phyloP scores from a whole-genome alignment of 2,888 invertebrate species.

The Flexamia atlantica region DNA sequence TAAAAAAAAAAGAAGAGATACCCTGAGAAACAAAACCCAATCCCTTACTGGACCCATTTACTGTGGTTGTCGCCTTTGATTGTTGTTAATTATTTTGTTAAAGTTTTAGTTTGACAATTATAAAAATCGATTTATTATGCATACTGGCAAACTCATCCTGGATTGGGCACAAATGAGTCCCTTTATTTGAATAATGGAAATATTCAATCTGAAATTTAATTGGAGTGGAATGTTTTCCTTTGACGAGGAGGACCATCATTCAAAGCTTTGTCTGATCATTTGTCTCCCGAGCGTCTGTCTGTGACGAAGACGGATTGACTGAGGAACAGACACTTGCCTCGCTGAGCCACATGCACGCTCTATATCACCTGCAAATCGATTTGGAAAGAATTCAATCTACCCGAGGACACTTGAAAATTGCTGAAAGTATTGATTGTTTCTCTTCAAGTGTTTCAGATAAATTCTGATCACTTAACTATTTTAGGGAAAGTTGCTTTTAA shows the following conservation, averaged over 20 bases:
- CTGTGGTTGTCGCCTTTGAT: neutral
- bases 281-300: conserved; percentile 16
- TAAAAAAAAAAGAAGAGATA: too few relatives aligned
- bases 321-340: neutral
- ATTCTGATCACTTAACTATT: too few relatives aligned
- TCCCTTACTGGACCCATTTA: neutral
- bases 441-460: too few relatives aligned
- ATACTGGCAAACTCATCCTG: neutral
- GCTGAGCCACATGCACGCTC: neutral
- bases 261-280: conserved; percentile 29
- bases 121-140: neutral
- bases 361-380: neutral
- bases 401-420: too few relatives aligned
- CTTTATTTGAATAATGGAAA: conserved; percentile 1
- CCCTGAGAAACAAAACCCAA: neutral
- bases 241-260: conserved; percentile 16
- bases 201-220: conserved; percentile 33
- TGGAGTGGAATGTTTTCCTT: conserved; percentile 37
- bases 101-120: neutral
- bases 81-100: conserved; percentile 12
- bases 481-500: too few relatives aligned
- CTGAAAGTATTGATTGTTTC: too few relatives aligned
- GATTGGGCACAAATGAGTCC: neutral
- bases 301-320: conserved; percentile 24
- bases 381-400: too few relatives aligned